Evolutionary conservation across 2,113 vertebrate species (phyloP), one percentile per base, ranked within the genome.

Genomic region (Andinoacara biseriatus): DNA sequence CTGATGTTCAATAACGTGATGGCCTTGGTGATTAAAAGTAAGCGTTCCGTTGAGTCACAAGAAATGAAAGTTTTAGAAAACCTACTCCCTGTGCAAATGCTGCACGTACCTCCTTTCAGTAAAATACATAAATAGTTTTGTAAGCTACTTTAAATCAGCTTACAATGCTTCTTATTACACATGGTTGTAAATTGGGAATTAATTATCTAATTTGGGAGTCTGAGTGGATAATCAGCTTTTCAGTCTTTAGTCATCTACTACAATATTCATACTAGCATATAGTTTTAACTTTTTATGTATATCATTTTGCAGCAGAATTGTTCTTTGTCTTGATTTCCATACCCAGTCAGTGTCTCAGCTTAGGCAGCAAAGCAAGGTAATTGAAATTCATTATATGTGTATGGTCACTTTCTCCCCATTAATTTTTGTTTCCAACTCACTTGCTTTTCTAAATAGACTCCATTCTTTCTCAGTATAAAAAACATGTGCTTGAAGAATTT

Each of bases 361-460:
- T 65, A 81, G 74, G 85, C 82, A 78, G 67, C 81, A 77, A 83
- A 79, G 67, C 57, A 35, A 80, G 83, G 85, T 93, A 86, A 94
- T 94, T 95, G 91, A 94, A 94, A 95, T 95, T 93, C 94, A 92
- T 91, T 81, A 80, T 87, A 78, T 86, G 91, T 90, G 76, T 92
- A 87, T 87, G 92, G 94, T 93, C 93, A 94, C 92, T 95, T 92
- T 93, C 89, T 91, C 88, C 90, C 88, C 89, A 94, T 94, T 94
- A 92, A 93, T 93, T 94, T 94, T 90, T 92, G 90, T 94, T 95
- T 95, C 93, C 91, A 94, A 93, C 87, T 91, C 90, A 92, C 90
- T 94, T 94, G 92, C 89, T 95, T 93, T 90, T 92, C 93, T 90
- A 93, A 95, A 95, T 95, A 92, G 91, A 91, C 84, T 92, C 91